phyloP scores from a whole-genome alignment of 2,888 invertebrate species.

The Agriopis aurantiaria region DNA sequence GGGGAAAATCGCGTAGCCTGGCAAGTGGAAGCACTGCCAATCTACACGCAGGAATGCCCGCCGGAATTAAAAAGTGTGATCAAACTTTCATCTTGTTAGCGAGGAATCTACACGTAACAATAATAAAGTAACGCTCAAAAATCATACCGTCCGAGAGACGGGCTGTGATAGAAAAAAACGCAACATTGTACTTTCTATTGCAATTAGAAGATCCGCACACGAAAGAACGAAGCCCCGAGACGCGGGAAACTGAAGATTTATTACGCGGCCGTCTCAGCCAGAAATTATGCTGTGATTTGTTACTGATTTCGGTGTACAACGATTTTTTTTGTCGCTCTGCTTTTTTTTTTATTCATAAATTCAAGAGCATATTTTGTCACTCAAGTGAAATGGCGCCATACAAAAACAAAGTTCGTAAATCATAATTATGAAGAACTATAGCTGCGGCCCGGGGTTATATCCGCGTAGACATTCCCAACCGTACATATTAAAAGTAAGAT shows the following conservation, averaged over 20 bases:
- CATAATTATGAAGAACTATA: no score
- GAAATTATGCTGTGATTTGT: constrained; percentile 40
- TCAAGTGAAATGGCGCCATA: no score
- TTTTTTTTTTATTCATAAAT: no score
- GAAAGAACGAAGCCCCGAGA: constrained; percentile 64
- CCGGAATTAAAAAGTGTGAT: constrained; percentile 71
- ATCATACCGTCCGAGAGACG: constrained; percentile 66
- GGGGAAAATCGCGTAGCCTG: not conserved
- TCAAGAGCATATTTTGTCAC: no score
- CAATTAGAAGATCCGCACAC: constrained; percentile 84
- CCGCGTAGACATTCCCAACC: no score
- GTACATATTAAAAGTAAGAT: no score
- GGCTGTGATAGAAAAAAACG: constrained; percentile 68
- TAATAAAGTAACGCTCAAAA: constrained; percentile 76
- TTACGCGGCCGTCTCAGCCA: constrained; percentile 24
- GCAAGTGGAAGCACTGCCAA: constrained; percentile 3
- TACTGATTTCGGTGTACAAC: constrained; percentile 19
- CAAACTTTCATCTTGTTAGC: constrained; percentile 82
- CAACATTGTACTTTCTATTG: constrained; percentile 75
- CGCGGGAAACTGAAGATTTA: constrained; percentile 35
- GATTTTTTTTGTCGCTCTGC: constrained; percentile 7
- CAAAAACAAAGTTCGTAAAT: no score
- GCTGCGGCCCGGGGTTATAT: no score
- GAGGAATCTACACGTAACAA: constrained; percentile 70
- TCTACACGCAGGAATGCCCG: constrained; percentile 61